phyloP scores from a whole-genome alignment of 2,888 invertebrate species.

The Parnassius smintheus region DNA sequence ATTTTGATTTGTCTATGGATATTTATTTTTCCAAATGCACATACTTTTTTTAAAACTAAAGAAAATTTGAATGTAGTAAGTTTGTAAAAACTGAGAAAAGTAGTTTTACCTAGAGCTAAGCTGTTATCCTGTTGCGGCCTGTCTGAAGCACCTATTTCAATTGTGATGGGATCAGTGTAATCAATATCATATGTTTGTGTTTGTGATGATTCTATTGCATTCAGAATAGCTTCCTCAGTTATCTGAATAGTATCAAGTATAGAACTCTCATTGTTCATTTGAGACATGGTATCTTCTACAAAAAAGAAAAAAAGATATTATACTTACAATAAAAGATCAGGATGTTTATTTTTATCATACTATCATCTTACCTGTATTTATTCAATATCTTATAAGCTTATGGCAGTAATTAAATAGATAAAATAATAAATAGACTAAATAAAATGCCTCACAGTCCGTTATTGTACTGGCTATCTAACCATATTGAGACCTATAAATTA shows the following conservation, averaged over 20 bases:
- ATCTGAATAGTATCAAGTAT: conserved; percentile 60
- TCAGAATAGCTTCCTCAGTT: conserved; percentile 68
- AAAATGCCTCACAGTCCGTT: too few relatives aligned
- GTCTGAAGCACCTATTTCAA: conserved; percentile 68
- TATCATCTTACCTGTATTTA: too few relatives aligned
- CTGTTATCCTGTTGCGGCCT: conserved; percentile 64
- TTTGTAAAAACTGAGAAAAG: background rate
- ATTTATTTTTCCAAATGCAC: too few relatives aligned
- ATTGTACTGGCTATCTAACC: too few relatives aligned
- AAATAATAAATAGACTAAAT: too few relatives aligned
- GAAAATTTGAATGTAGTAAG: background rate
- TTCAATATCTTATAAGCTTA: too few relatives aligned
- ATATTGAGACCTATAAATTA: too few relatives aligned
- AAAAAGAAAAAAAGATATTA: conserved; percentile 32
- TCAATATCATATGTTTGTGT: conserved; percentile 62
- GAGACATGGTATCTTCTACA: conserved; percentile 51
- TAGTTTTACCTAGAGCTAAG: conserved; percentile 57
- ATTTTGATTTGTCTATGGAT: too few relatives aligned
- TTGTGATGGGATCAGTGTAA: conserved; percentile 62
- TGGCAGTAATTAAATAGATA: too few relatives aligned
- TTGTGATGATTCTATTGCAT: conserved; percentile 63
- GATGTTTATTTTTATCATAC: background rate
- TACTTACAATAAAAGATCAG: background rate
- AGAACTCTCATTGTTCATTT: conserved; percentile 48
- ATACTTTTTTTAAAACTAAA: too few relatives aligned